Evolutionary conservation across 2,888 invertebrate genomes (phyloP).

Genomic region (Cephus pygmeus): DNA sequence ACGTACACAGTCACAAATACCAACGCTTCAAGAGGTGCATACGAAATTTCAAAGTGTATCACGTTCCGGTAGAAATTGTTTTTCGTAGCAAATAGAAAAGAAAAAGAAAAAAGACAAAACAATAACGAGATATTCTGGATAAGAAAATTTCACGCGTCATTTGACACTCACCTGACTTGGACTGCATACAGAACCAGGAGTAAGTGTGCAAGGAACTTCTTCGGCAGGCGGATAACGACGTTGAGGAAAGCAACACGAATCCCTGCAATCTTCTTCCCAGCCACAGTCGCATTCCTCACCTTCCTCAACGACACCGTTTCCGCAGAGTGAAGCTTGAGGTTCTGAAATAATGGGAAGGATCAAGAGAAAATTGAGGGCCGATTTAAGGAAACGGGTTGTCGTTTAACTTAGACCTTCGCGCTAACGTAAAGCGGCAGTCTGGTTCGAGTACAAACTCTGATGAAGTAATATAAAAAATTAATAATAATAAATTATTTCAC

Average conservation of each 20-base stretch:
- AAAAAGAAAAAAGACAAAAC: neutral
- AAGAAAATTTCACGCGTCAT: slow-evolving; percentile 2
- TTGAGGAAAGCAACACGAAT: slow-evolving; percentile 93
- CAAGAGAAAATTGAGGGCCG: neutral
- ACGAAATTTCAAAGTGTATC: neutral
- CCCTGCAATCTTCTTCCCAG: slow-evolving; percentile 96
- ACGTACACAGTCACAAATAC: slow-evolving; percentile 10
- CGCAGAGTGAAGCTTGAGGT: slow-evolving; percentile 94
- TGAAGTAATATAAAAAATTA: neutral
- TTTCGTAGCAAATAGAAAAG: neutral
- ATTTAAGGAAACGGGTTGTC: neutral
- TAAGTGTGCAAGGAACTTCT: slow-evolving; percentile 88
- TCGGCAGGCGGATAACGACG: slow-evolving; percentile 79
- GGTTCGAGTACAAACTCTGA: neutral
- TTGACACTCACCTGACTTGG: slow-evolving; percentile 77
- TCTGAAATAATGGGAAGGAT: slow-evolving; percentile 69
- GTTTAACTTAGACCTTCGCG: neutral
- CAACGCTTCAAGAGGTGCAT: neutral
- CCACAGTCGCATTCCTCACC: slow-evolving; percentile 99
- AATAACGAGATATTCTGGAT: neutral
- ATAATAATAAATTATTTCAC: neutral
- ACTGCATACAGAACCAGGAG: slow-evolving; percentile 82
- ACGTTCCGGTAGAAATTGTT: neutral
- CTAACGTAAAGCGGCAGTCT: neutral
- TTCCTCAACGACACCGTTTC: slow-evolving; percentile 96